Evolutionary conservation across 1,140 invertebrate species (phyloP).

Genomic region (Leptinotarsa defecta): DNA sequence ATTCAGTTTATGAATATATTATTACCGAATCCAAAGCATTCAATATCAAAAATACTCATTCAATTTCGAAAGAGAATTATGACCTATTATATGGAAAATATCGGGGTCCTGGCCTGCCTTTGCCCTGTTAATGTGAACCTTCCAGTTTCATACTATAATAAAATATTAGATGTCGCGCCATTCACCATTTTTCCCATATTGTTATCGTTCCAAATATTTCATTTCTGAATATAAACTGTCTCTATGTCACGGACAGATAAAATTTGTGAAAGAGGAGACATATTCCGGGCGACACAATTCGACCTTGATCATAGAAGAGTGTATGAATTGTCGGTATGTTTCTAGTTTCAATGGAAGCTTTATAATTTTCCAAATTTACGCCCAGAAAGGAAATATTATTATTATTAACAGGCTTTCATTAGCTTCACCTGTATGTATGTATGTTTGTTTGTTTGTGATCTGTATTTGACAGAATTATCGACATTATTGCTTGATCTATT

Average conservation of each 20-base stretch:
- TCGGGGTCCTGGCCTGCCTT: neutral
- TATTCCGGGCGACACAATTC: neutral
- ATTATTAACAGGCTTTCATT: too few relatives aligned
- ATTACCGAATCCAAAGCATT: neutral
- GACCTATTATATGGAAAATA: neutral
- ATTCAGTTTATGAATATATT: neutral
- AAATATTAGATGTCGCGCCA: neutral
- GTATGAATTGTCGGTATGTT: too few relatives aligned
- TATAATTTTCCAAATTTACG: too few relatives aligned
- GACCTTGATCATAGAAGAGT: too few relatives aligned
- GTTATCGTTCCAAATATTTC: constrained; percentile 1
- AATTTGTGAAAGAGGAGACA: neutral
- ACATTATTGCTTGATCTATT: too few relatives aligned
- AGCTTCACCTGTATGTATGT: too few relatives aligned
- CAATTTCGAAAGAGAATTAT: too few relatives aligned
- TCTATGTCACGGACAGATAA: neutral
- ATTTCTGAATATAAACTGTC: neutral
- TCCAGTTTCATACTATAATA: neutral
- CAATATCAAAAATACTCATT: too few relatives aligned
- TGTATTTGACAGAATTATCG: too few relatives aligned
- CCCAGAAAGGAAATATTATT: too few relatives aligned
- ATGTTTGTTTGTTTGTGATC: too few relatives aligned
- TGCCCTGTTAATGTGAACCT: neutral
- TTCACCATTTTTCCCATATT: neutral
- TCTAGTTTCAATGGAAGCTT: too few relatives aligned